Conservation (phyloP, 2,113 vertebrate genomes). For the Misgurnus anguillicaudatus region DNA sequence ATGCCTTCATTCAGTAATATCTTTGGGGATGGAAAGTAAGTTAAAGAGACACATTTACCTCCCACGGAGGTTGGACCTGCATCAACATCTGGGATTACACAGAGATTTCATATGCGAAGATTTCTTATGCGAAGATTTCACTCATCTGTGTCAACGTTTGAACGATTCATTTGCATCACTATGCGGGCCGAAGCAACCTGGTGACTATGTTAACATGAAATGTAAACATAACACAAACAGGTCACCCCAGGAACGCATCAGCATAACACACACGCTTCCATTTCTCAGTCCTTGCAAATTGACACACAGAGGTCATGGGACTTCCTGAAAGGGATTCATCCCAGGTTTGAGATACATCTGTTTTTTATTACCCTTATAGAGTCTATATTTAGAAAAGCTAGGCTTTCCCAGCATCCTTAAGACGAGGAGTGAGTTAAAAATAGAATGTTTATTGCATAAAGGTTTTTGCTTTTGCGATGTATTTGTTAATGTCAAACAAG, state of each 20-base stretch:
- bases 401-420: constrained; percentile 10
- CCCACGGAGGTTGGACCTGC: neutral
- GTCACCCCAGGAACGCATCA: constrained; percentile 10
- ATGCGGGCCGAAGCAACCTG: neutral
- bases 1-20: constrained; percentile 18
- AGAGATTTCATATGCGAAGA: neutral
- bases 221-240: neutral
- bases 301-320: constrained; percentile 50
- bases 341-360: too few relatives aligned
- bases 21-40: constrained; percentile 15
- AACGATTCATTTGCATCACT: constrained; percentile 19
- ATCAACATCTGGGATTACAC: constrained; percentile 28
- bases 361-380: too few relatives aligned
- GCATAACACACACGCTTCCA: constrained; percentile 29
- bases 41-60: neutral
- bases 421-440: neutral
- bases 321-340: constrained; percentile 48
- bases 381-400: constrained; percentile 19
- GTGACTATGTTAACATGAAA: neutral
- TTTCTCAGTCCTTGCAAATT: constrained; percentile 15
- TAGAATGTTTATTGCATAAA: neutral
- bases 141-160: constrained; percentile 31
- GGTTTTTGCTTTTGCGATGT: neutral
- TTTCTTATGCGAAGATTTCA: too few relatives aligned
- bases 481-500: neutral